Evolutionary conservation across 2,888 invertebrate species (phyloP), one percentile per base, ranked within the genome.

Genomic region (Parasteatoda lunata): DNA sequence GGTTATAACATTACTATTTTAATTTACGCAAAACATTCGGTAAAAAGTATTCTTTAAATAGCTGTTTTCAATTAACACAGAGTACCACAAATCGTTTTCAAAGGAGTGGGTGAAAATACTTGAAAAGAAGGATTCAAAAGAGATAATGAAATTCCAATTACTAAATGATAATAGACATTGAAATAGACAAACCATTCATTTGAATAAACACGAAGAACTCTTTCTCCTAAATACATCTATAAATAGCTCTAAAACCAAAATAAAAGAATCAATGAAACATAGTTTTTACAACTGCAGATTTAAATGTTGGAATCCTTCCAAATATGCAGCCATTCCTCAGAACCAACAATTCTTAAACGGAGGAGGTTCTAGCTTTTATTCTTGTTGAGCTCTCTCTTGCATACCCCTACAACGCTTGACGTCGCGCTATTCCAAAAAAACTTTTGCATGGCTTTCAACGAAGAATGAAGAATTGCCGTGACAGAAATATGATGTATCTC

Each of bases 231-330:
- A 59, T 9, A 59, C 9, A 59, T 9, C 59, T 8, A 68, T 68
- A 68, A 15, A 68, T 30, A 68, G 66, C 45, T 6, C 9, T 11
- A 66, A 51, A 48, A 77, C 7, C 49, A 77, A 77, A 13, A 84
- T 9, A 66, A 72, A 84, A 77, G 59, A 77, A 83, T 83, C 77
- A 83, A 77, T 71, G 59, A 59, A 59, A 59, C 59, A 75, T 64
- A 75, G 48, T 66, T 73, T 83, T 85, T 85, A 73, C 79, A 79
- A 85, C 84, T 71, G 54, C 59, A 73, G 76, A 72, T 65, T 76
- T 80, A 76, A 85, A 71, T 8, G 65, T 52, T 85, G 85, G 85
- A 85, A 80, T 30, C 70, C 52, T 45, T 80, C 85, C 85, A 85
- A 85, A 49, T 85, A 77, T 77, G 85, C 85, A 65, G 30, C 68